A percentile compares a stretch with the other conserved stretches of the same genome.
Evolutionary conservation across 2,888 invertebrate genomes (phyloP).

Genomic region (Pheosia gnoma): DNA sequence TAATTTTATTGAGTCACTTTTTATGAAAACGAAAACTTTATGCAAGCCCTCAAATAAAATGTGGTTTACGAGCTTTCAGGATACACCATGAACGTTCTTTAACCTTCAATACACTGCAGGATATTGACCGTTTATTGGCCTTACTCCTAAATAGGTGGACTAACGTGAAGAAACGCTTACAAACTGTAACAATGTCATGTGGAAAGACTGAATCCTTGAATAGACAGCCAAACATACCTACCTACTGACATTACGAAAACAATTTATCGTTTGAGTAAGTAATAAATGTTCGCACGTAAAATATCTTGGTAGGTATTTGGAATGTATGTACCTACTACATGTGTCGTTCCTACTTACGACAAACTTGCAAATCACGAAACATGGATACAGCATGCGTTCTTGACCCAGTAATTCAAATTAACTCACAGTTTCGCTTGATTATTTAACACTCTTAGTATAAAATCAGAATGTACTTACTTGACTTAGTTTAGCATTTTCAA

Average conservation of each 20-base stretch:
- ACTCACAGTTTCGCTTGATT: constrained; percentile 11
- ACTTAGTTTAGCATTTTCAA: neutral
- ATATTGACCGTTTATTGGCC: too few relatives aligned
- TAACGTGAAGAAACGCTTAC: too few relatives aligned
- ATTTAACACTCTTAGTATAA: neutral
- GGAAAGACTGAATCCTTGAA: neutral
- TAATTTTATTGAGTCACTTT: too few relatives aligned
- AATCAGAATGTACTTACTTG: neutral
- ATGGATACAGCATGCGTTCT: constrained; percentile 17
- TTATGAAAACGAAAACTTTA: too few relatives aligned
- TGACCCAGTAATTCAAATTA: constrained; percentile 26
- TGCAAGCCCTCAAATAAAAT: too few relatives aligned
- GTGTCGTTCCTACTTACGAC: neutral
- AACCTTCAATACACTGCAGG: too few relatives aligned
- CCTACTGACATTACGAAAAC: neutral
- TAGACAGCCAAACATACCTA: neutral
- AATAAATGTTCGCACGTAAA: neutral
- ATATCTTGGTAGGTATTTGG: neutral
- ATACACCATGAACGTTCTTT: too few relatives aligned
- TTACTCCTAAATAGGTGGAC: too few relatives aligned
- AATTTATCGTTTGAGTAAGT: neutral
- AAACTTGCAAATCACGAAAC: constrained; percentile 10
- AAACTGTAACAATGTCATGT: too few relatives aligned
- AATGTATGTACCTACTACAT: neutral
- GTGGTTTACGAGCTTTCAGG: too few relatives aligned